phyloP scores from a whole-genome alignment of 2,113 vertebrate species.

The Physeter macrocephalus region DNA sequence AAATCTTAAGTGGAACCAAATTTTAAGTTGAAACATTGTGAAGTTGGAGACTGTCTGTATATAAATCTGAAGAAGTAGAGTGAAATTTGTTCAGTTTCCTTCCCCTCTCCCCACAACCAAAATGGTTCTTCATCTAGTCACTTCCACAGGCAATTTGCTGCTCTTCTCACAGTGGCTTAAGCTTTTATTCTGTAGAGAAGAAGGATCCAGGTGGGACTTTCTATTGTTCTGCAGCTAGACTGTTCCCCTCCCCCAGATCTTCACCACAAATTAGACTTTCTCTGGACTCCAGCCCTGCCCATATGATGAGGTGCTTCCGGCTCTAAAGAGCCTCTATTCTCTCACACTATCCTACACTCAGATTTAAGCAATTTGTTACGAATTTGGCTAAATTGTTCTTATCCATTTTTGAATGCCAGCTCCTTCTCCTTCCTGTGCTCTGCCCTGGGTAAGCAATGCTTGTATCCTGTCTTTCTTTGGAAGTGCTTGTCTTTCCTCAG shows the following conservation, averaged over 20 bases:
- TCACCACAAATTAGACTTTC: background rate
- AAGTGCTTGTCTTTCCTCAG: background rate
- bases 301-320: background rate
- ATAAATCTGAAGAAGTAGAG: background rate
- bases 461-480: background rate
- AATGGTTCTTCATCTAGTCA: background rate
- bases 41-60: background rate
- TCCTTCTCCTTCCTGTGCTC: background rate
- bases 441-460: background rate
- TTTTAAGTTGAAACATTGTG: background rate
- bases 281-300: background rate
- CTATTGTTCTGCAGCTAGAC: background rate
- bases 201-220: background rate
- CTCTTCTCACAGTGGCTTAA: background rate
- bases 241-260: background rate
- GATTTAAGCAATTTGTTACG: background rate
- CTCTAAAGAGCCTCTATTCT: background rate
- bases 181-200: background rate
- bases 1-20: background rate
- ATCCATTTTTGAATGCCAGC: background rate
- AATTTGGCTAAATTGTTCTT: background rate
- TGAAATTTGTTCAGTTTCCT: background rate
- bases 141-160: background rate
- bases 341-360: background rate
- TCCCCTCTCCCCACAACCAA: background rate